Evolutionary conservation across 2,113 vertebrate genomes (phyloP).

Genomic region (Nycticryphes semicollaris): DNA sequence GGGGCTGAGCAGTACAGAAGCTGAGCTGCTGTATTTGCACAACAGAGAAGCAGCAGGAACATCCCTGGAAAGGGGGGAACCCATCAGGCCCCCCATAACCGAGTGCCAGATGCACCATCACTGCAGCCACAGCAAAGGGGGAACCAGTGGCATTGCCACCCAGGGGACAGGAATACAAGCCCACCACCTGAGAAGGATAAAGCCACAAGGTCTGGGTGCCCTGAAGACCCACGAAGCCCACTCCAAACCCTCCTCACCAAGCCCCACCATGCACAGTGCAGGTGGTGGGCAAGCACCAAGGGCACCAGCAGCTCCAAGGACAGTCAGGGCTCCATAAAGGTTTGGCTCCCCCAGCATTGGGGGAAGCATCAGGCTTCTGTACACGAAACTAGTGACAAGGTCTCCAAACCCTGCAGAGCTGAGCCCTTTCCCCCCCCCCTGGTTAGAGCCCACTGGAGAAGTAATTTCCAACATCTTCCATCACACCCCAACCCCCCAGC

Average conservation of each 20-base stretch:
- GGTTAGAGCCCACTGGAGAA: background rate
- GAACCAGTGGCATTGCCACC: rapidly evolving
- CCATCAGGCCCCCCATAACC: rapidly evolving
- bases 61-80: background rate
- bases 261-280: rapidly evolving
- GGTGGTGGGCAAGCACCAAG: rapidly evolving
- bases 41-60: background rate
- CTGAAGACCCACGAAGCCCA: rapidly evolving
- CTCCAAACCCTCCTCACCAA: background rate
- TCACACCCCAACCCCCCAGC: background rate
- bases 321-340: background rate
- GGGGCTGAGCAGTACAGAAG: rapidly evolving
- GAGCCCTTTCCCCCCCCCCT: no score
- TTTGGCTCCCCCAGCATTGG: background rate
- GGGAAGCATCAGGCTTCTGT: background rate
- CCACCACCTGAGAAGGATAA: background rate
- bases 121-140: rapidly evolving
- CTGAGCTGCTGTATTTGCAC: background rate
- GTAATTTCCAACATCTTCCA: background rate
- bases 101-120: rapidly evolving
- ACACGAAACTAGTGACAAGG: rapidly evolving
- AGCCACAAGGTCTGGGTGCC: background rate
- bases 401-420: background rate
- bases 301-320: background rate
- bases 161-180: rapidly evolving